Evolutionary conservation across 1,140 invertebrate species (phyloP).

Genomic region (Drosophila rhopaloa): DNA sequence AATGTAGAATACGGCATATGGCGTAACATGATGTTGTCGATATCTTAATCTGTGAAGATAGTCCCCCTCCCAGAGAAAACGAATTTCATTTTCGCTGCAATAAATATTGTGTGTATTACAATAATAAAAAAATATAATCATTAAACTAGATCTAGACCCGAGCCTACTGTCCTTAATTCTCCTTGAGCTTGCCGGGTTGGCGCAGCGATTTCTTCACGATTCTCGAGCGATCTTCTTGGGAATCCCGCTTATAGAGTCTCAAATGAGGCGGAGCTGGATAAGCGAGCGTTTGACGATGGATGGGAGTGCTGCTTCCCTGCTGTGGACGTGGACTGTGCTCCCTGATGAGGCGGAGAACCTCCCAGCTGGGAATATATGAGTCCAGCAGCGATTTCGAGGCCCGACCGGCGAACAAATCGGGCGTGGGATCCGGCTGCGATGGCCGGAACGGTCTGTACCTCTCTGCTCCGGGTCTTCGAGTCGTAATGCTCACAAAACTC

Average conservation of each 20-base stretch:
- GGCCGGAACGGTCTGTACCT: conserved; percentile 51
- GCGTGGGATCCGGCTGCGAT: conserved; percentile 59
- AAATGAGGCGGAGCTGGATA: conserved; percentile 54
- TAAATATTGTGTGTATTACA: conserved; percentile 25
- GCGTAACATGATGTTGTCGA: too few species aligned
- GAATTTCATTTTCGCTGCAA: conserved; percentile 8
- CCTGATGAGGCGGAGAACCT: conserved; percentile 60
- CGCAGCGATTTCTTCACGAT: conserved; percentile 54
- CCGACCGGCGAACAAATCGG: conserved; percentile 70
- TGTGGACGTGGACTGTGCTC: conserved; percentile 33
- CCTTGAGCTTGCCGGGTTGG: conserved; percentile 5
- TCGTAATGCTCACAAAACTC: conserved; percentile 76
- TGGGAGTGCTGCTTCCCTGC: conserved; percentile 5
- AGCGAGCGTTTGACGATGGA: conserved; percentile 60
- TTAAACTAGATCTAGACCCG: conserved; percentile 1
- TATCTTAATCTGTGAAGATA: too few species aligned
- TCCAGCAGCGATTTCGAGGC: conserved; percentile 72
- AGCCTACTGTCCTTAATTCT: background rate
- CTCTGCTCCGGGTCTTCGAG: conserved; percentile 33
- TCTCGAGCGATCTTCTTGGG: conserved; percentile 6
- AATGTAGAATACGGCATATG: too few species aligned
- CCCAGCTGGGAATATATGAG: conserved; percentile 82
- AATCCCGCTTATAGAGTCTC: conserved; percentile 60
- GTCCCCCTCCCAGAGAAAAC: conserved; percentile 3
- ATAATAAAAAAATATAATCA: conserved; percentile 11